Base-by-base conservation (phyloP, 2,797 vertebrate species). In the Enteromius argenteus region DNA sequence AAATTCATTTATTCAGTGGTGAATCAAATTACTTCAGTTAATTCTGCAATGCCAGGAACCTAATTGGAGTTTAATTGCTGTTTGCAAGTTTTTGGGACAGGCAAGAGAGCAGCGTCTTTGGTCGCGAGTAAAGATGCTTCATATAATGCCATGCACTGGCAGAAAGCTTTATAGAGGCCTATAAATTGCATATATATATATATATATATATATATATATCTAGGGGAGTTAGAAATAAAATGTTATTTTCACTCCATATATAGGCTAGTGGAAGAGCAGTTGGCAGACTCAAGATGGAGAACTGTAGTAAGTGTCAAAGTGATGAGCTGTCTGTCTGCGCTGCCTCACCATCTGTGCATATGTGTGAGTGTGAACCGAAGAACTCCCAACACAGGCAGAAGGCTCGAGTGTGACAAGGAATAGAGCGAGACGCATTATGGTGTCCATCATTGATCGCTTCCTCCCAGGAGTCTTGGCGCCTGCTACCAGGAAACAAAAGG, bases 341-440 rank as follows among this genome's bases (percentile, higher is more conserved):
- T 83, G 30, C 81, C 15, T 73, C 69, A 56, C 81, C 72, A 83
- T 83, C 73, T 78, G 74, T 71, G 78, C 64, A 37, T 53, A 79
- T 69, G 86, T 80, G 85, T 86, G 74, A 30, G 66, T 81, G 83
- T 73, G 84, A 84, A 89, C 88, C 92, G 91, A 91, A 91, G 91
- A 88, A 92, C 90, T 91, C 84, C 92, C 90, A 91, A 90, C 93
- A 92, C 90, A 85, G 91, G 89, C 90, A 88, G 92, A 78, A 87
- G 92, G 93, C 86, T 77, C 91, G 93, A 94, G 93, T 95, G 94
- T 95, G 94, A 95, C 91, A 88, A 91, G 91, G 93, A 95, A 95
- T 95, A 94, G 93, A 95, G 92, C 93, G 93, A 94, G 91, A 92
- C 91, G 91, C 94, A 95, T 95, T 95, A 95, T 94, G 94, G 93